phyloP scores from a whole-genome alignment of 2,888 invertebrate genomes.

The Cheiracanthium punctorium region DNA sequence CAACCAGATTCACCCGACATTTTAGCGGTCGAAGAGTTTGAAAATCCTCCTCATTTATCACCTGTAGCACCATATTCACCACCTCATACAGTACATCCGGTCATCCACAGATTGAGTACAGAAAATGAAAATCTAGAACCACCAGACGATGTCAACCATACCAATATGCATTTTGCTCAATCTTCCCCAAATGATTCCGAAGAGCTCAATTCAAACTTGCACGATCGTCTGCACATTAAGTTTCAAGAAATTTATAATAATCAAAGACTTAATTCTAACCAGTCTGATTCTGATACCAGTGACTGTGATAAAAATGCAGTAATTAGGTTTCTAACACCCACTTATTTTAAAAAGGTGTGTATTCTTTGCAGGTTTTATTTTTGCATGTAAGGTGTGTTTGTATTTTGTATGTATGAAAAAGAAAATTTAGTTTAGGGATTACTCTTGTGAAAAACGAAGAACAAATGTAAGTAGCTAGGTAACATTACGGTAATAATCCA shows the following conservation, averaged over 20 bases:
- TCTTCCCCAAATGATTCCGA: not conserved
- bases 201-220: not conserved
- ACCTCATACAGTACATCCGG: too few species aligned
- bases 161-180: not conserved
- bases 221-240: not conserved
- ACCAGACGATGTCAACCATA: not conserved
- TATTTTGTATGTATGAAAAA: too few species aligned
- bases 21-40: not conserved
- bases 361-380: too few species aligned
- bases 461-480: too few species aligned
- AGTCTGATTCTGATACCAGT: conserved; percentile 26
- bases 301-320: conserved; percentile 46
- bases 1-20: not conserved
- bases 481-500: too few species aligned
- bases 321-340: conserved; percentile 42
- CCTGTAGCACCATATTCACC: not conserved
- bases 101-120: too few species aligned
- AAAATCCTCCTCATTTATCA: not conserved
- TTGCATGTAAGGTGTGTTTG: too few species aligned
- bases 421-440: too few species aligned
- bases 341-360: conserved; percentile 48
- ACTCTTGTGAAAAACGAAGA: too few species aligned
- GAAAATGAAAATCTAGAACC: not conserved
- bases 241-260: too few species aligned
- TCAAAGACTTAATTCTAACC: too few species aligned